Percentiles rank a stretch among this genome's conserved stretches.
Evolutionary conservation across 2,113 vertebrate genomes (phyloP).

Genomic region (Rostratula benghalensis): DNA sequence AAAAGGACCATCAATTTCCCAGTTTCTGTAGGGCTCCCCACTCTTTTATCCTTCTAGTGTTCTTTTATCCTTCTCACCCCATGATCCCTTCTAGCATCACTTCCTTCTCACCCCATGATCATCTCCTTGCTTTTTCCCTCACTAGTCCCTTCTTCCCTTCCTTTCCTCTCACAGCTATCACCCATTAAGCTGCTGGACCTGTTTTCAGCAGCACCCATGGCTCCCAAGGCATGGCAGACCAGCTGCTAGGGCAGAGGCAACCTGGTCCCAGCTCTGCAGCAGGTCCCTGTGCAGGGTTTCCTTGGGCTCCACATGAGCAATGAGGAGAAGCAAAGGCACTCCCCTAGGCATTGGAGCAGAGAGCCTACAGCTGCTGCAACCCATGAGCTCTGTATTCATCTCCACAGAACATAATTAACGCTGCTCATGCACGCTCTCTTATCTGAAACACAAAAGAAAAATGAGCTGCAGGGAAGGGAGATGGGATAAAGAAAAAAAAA

Average conservation of each 20-base stretch:
- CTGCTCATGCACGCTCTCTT: conserved; percentile 21
- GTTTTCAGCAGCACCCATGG: neutral
- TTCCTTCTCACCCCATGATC: neutral
- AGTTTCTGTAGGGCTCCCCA: neutral
- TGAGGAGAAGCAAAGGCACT: neutral
- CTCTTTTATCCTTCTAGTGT: neutral
- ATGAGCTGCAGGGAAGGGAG: conserved; percentile 8
- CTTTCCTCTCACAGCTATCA: neutral
- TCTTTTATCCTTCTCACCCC: neutral
- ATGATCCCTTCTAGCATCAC: neutral
- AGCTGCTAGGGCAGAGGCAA: neutral
- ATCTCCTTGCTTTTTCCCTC: neutral
- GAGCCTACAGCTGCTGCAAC: accelerated
- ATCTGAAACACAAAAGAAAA: conserved; percentile 59
- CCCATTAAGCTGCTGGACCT: neutral
- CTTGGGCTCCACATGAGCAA: neutral
- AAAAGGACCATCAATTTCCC: conserved; percentile 32
- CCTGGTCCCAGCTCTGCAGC: neutral
- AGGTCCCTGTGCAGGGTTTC: neutral
- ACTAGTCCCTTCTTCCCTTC: neutral
- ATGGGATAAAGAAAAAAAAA: neutral
- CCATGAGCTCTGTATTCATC: neutral
- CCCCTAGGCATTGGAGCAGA: neutral
- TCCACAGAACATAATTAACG: conserved; percentile 58
- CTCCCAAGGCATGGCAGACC: neutral